Evolutionary conservation across 92 coral and sea anemone species (phyloP).

Genomic region (Actinostola sp.): DNA sequence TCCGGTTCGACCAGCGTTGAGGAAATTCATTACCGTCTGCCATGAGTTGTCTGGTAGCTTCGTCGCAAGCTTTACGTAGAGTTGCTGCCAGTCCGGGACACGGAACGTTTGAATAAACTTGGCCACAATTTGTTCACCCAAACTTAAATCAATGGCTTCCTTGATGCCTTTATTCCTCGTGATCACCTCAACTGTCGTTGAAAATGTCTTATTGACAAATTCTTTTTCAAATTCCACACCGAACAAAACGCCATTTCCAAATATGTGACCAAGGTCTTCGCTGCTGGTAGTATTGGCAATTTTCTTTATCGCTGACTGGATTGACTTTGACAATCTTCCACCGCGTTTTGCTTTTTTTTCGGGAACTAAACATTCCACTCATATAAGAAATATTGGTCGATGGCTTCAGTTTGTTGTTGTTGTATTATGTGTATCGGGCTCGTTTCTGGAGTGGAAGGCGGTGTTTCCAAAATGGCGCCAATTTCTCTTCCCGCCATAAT

Average conservation of each 20-base stretch:
- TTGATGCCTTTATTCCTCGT: conserved; percentile 6
- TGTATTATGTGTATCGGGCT: neutral
- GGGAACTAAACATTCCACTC: neutral
- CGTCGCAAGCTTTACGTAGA: conserved; percentile 27
- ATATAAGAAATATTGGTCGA: too few species aligned
- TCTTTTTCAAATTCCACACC: conserved; percentile 9
- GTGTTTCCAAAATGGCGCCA: conserved; percentile 11
- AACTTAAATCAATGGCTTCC: conserved; percentile 17
- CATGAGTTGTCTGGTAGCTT: conserved; percentile 31
- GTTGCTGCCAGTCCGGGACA: conserved; percentile 36
- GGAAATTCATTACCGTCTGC: conserved; percentile 28
- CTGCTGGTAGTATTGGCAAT: neutral
- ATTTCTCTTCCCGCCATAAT: conserved; percentile 1
- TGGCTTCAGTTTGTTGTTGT: neutral
- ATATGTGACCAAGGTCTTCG: conserved; percentile 14
- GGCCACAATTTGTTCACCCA: conserved; percentile 8
- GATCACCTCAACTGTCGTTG: conserved; percentile 22
- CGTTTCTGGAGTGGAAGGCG: conserved; percentile 20
- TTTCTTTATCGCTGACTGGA: neutral
- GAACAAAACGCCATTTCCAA: conserved; percentile 18
- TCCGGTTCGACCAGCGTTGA: conserved; percentile 32
- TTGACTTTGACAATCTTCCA: neutral
- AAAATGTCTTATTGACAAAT: conserved; percentile 5
- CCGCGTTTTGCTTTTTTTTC: conserved; percentile 3
- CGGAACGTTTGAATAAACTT: neutral